These are phyloP conservation scores for Sinella curviseta DNA, from an alignment of 1,140 invertebrate species.

Conservation along the genomic window DNA sequence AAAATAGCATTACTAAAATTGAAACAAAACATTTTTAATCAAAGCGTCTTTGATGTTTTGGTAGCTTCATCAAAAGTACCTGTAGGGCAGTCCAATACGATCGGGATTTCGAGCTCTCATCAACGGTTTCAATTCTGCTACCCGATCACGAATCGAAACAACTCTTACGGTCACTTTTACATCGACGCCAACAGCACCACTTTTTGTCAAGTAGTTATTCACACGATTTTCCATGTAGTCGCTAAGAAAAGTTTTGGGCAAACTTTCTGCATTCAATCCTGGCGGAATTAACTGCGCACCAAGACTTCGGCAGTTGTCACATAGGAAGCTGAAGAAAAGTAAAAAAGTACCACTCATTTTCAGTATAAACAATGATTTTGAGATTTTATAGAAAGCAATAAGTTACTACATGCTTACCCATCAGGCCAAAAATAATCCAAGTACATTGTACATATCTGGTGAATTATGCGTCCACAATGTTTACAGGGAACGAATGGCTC, in stretches of 20 bases:
- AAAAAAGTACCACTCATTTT: too few relatives aligned
- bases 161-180: slow-evolving; percentile 96
- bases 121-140: slow-evolving; percentile 94
- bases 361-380: background rate
- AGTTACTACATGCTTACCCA: slow-evolving; percentile 67
- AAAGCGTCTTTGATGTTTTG: slow-evolving; percentile 3
- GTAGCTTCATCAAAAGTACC: background rate
- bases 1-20: background rate
- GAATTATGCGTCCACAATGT: slow-evolving; percentile 92
- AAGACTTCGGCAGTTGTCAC: slow-evolving; percentile 93
- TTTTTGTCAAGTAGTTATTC: slow-evolving; percentile 95
- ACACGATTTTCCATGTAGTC: slow-evolving; percentile 96
- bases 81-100: slow-evolving; percentile 72
- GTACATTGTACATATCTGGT: slow-evolving; percentile 96
- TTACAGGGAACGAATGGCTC: slow-evolving; percentile 94
- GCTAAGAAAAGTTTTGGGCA: slow-evolving; percentile 90
- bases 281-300: slow-evolving; percentile 78
- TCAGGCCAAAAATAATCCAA: slow-evolving; percentile 90
- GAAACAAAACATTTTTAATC: too few relatives aligned
- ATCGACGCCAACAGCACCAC: slow-evolving; percentile 75
- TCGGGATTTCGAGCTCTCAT: slow-evolving; percentile 91
- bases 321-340: slow-evolving; percentile 74
- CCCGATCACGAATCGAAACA: slow-evolving; percentile 93
- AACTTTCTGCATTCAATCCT: slow-evolving; percentile 90
- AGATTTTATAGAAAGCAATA: background rate